Percentiles rank a stretch among this genome's conserved stretches.
Conservation (phyloP, 2,113 vertebrate species). For the Scophthalmus maximus region DNA sequence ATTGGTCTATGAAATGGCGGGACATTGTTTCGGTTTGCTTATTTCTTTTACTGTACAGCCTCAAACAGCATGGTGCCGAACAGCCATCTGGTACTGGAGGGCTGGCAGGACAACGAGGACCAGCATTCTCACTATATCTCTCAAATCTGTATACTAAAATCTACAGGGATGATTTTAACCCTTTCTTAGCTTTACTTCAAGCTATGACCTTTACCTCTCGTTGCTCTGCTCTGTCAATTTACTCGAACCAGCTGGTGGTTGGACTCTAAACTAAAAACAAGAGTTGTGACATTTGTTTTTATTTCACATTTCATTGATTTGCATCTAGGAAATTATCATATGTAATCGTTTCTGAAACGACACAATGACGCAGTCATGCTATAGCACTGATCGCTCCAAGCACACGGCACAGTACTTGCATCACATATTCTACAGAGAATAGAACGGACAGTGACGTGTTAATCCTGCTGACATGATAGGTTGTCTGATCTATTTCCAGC, state of each 20-base stretch:
- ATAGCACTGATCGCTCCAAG: not conserved
- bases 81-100: constrained; percentile 47
- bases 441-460: constrained; percentile 1
- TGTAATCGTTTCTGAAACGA: not conserved
- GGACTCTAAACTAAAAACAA: not conserved
- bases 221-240: not conserved
- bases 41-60: constrained; percentile 22
- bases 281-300: constrained; percentile 4
- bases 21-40: constrained; percentile 7
- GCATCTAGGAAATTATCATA: not conserved
- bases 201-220: constrained; percentile 9
- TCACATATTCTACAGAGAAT: constrained; percentile 24
- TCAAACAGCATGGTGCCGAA: constrained; percentile 29
- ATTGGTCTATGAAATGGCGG: constrained; percentile 17
- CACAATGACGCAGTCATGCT: not conserved
- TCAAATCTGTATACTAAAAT: not conserved
- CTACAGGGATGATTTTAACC: not conserved
- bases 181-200: not conserved
- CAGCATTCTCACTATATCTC: not conserved
- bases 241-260: not conserved
- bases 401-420: not conserved
- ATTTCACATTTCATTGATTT: constrained; percentile 34
- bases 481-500: constrained; percentile 49
- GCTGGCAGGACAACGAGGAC: not conserved
- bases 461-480: constrained; percentile 32